These are phyloP conservation scores for Protaetia brevitarsis DNA, from an alignment of 1,140 invertebrate genomes.

Conservation along the genomic window DNA sequence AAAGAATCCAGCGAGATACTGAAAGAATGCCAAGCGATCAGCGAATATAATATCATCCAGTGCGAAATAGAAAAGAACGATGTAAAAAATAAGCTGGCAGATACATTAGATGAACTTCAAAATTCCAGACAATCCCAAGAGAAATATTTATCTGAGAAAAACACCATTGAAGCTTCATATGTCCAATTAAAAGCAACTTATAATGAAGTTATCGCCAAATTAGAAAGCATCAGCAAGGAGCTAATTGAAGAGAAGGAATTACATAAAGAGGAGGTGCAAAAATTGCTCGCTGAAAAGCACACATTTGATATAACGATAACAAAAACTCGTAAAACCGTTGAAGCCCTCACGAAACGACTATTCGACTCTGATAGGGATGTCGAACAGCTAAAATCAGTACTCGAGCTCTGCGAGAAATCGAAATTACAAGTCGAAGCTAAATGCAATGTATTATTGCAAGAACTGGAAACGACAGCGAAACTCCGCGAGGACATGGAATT, in stretches of 20 bases:
- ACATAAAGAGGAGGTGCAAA: conserved; percentile 43
- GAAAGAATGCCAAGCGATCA: conserved; percentile 54
- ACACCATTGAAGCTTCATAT: conserved; percentile 40
- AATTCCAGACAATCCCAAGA: conserved; percentile 36
- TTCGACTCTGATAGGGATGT: conserved; percentile 54
- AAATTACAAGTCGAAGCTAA: conserved; percentile 50
- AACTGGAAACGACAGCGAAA: conserved; percentile 47
- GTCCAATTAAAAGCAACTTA: not conserved
- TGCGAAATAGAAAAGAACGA: conserved; percentile 36
- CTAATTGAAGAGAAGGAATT: conserved; percentile 19
- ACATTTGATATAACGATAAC: conserved; percentile 51
- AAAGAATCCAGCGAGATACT: conserved; percentile 50
- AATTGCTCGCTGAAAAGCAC: conserved; percentile 50
- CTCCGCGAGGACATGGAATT: conserved; percentile 45
- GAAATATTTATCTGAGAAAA: conserved; percentile 25
- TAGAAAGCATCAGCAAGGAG: conserved; percentile 45
- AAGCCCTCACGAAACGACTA: conserved; percentile 53
- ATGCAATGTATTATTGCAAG: conserved; percentile 44
- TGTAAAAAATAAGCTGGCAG: conserved; percentile 47
- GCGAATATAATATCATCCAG: conserved; percentile 44
- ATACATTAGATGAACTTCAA: conserved; percentile 46
- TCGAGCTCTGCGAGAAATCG: conserved; percentile 48
- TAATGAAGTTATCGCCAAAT: conserved; percentile 33
- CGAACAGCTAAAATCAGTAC: conserved; percentile 52
- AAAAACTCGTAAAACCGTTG: conserved; percentile 51